phyloP scores from a whole-genome alignment of 2,888 invertebrate genomes.

The Anoplius nigerrimus region DNA sequence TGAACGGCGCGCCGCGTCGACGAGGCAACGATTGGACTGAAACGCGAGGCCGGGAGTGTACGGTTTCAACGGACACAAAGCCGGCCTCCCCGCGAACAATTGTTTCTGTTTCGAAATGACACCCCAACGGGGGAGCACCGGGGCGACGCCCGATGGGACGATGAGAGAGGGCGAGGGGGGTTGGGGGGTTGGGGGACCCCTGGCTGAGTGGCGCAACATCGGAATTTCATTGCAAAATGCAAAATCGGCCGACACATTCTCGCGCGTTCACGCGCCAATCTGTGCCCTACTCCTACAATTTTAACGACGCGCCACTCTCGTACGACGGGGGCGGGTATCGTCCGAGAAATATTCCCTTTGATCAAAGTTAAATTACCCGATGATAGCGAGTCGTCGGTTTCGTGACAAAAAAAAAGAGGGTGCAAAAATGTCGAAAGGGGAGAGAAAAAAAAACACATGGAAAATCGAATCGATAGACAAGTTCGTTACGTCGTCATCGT shows the following conservation, averaged over 20 bases:
- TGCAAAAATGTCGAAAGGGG: too few species aligned
- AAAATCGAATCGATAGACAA: too few species aligned
- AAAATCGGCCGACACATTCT: constrained; percentile 7
- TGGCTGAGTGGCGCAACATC: constrained; percentile 13
- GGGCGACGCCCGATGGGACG: constrained; percentile 2
- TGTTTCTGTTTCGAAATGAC: constrained; percentile 15
- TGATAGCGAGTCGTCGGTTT: too few species aligned
- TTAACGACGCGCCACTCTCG: background rate
- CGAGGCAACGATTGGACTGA: constrained; percentile 11
- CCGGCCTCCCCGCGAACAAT: constrained; percentile 12
- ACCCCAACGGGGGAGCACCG: constrained; percentile 13
- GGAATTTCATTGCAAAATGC: background rate
- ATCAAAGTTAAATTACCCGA: too few species aligned
- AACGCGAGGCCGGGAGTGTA: background rate
- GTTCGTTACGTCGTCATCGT: background rate
- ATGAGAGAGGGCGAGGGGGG: constrained; percentile 17
- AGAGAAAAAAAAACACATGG: too few species aligned
- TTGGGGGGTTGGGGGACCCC: background rate
- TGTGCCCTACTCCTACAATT: constrained; percentile 7
- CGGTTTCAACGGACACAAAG: background rate
- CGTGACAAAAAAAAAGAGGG: too few species aligned
- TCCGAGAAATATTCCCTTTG: too few species aligned
- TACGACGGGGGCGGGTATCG: too few species aligned
- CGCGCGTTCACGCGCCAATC: too few species aligned
- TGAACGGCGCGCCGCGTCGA: background rate